Conservation (phyloP, 2,797 vertebrate genomes). For the Natrix natrix region DNA sequence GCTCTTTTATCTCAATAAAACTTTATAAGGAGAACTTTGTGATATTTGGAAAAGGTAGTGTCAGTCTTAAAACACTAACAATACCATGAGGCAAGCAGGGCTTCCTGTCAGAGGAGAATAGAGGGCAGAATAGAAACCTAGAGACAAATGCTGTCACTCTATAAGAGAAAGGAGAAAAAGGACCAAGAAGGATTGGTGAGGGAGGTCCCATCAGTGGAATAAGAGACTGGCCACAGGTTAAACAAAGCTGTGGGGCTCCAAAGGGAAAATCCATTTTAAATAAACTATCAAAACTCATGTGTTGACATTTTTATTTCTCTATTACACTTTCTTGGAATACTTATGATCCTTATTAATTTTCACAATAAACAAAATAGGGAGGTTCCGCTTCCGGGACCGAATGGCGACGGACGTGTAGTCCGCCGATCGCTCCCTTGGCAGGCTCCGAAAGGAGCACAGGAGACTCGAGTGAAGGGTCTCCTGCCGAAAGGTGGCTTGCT, state of each 20-base stretch:
- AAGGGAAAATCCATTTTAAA: background rate
- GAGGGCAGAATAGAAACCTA: background rate
- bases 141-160: background rate
- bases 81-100: background rate
- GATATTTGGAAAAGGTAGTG: background rate
- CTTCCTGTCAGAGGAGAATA: background rate
- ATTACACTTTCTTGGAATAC: background rate
- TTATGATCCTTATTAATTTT: background rate
- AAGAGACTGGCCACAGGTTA: background rate
- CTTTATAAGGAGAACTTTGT: background rate
- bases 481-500: no score
- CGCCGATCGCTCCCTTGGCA: no score
- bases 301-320: background rate
- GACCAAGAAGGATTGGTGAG: background rate
- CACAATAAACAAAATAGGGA: background rate
- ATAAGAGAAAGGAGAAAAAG: background rate
- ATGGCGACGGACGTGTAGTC: no score
- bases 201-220: background rate
- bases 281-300: background rate
- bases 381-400: no score
- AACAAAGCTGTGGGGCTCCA: background rate
- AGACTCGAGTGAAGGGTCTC: no score
- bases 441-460: no score
- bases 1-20: background rate
- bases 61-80: background rate